Percentiles rank a stretch among this genome's conserved stretches.
Conservation (phyloP, 2,888 invertebrate genomes). For the Nephrotoma flavescens region DNA sequence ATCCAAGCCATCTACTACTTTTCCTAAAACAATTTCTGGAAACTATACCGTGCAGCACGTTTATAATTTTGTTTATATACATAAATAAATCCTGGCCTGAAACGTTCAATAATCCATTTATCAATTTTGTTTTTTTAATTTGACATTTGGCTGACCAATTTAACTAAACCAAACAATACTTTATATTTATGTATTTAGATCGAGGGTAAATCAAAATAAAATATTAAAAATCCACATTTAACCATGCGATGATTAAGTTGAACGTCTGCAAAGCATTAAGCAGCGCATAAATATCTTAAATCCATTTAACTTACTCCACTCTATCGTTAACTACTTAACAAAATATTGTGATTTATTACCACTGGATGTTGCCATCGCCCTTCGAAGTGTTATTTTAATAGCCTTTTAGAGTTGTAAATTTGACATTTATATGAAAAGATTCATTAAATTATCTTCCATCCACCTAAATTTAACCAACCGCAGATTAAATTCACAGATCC, state of each 20-base stretch:
- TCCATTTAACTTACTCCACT: neutral
- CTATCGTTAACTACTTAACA: neutral
- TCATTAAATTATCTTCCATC: neutral
- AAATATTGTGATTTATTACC: neutral
- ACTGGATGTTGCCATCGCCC: neutral
- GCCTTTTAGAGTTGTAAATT: neutral
- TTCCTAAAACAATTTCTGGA: no score
- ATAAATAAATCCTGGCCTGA: no score
- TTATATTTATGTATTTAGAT: neutral
- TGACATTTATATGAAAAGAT: neutral
- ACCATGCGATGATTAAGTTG: neutral
- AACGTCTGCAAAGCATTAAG: neutral
- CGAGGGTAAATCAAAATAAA: neutral
- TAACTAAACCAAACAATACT: no score
- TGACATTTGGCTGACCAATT: no score
- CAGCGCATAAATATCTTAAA: neutral
- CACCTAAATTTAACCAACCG: neutral
- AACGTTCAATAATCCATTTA: no score
- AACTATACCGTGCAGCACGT: no score
- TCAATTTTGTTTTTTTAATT: no score
- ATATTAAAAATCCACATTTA: neutral
- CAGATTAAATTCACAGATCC: neutral
- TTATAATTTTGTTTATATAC: no score
- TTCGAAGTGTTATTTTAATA: neutral
- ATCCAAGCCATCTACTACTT: no score